Base-by-base conservation (phyloP, 2,113 vertebrate genomes). In the Entelurus aequoreus region DNA sequence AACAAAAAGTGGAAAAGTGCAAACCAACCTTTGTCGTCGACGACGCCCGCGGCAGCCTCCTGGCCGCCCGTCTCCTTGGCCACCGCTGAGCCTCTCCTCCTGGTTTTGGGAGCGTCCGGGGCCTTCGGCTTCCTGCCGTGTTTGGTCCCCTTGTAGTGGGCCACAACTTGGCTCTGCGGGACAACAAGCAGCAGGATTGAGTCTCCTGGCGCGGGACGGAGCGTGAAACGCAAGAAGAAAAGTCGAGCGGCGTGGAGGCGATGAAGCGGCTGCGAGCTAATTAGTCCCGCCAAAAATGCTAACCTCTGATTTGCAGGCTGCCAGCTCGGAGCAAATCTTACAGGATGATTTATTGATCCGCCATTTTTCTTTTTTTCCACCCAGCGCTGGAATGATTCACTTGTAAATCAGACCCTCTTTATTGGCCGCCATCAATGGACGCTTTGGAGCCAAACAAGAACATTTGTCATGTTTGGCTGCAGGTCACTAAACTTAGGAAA, bases 81-180 rank as follows among this genome's bases (percentile, higher is more conserved):
- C 76, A 86, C 75, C 54, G 36, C 83, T 63, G 90, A 85, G 88
- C 90, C 91, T 92, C 94, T 96, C 88, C 94, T 92, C 92, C 95
- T 97, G 87, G 89, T 94, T 93, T 94, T 99, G 71, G 94, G 93
- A 86, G 93, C 78, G 74, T 98, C 94, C 91, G 94, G 91, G 88
- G 95, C 92, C 94, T 98, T 99, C 88, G 98, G 93, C 91, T 95
- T 98, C 94, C 96, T 98, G 93, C 95, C 95, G 80, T 99, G 97
- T 90, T 98, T 99, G 90, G 94, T 98, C 83, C 97, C 97, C 93
- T 97, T 98, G 92, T 97, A 98, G 92, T 99, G 97, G 92, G 96
- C 95, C 91, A 93, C 86, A 83, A 96, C 95, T 91, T 99, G 97
- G 92, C 93, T 98, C 97, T 99, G 93, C 88, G 90, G 92, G 88